phyloP scores from a whole-genome alignment of 2,113 vertebrate genomes.

The Rattus norvegicus region GRCr8 NC_086023.1:16472501-16473000 shows the following conservation, averaged over 20 bases:
- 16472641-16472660: background rate
- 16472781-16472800: background rate
- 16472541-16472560: background rate
- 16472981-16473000: too few relatives aligned
- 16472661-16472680: background rate
- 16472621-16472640: background rate
- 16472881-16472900: background rate
- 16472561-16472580: background rate
- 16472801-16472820: background rate
- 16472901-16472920: background rate
- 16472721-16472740: background rate
- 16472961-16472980: background rate
- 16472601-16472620: background rate
- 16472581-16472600: background rate
- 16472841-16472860: background rate
- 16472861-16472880: background rate
- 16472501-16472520: background rate
- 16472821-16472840: background rate
- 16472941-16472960: background rate
- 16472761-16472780: background rate
- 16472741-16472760: background rate
- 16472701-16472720: background rate
- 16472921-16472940: background rate
- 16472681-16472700: background rate
- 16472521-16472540: background rate